Evolutionary conservation across 2,888 invertebrate genomes (phyloP).

Genomic region (Drosophila meridionalis): DNA sequence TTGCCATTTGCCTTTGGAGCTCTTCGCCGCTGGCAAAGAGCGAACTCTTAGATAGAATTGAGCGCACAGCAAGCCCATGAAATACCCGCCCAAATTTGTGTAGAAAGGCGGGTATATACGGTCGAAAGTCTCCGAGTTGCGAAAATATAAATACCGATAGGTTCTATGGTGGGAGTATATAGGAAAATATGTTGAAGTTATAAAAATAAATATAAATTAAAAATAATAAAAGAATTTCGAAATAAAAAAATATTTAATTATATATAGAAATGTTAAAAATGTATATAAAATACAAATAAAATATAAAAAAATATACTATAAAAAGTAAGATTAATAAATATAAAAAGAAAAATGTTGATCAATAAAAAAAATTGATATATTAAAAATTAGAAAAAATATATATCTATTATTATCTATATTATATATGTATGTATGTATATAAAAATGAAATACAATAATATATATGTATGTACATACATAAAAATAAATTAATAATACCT

Average conservation of each 20-base stretch:
- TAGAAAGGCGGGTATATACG: slow-evolving; percentile 80
- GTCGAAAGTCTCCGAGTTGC: slow-evolving; percentile 71
- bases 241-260: background rate
- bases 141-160: slow-evolving; percentile 81
- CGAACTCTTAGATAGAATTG: slow-evolving; percentile 66
- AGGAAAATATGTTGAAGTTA: background rate
- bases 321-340: too few species aligned
- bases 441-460: too few species aligned
- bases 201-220: background rate
- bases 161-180: slow-evolving; percentile 48
- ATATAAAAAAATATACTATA: background rate
- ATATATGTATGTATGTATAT: too few species aligned
- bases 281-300: background rate
- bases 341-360: too few species aligned
- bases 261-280: background rate
- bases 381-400: too few species aligned
- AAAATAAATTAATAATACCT: too few species aligned
- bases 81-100: slow-evolving; percentile 82
- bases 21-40: background rate
- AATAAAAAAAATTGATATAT: too few species aligned
- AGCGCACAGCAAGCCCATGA: slow-evolving; percentile 77
- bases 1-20: slow-evolving; percentile 46
- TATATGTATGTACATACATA: too few species aligned
- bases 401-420: too few species aligned
- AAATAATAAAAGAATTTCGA: background rate